Percentiles rank a stretch among this genome's conserved stretches.
phyloP scores from a whole-genome alignment of 2,113 vertebrate species.

The Callipepla californica region DNA sequence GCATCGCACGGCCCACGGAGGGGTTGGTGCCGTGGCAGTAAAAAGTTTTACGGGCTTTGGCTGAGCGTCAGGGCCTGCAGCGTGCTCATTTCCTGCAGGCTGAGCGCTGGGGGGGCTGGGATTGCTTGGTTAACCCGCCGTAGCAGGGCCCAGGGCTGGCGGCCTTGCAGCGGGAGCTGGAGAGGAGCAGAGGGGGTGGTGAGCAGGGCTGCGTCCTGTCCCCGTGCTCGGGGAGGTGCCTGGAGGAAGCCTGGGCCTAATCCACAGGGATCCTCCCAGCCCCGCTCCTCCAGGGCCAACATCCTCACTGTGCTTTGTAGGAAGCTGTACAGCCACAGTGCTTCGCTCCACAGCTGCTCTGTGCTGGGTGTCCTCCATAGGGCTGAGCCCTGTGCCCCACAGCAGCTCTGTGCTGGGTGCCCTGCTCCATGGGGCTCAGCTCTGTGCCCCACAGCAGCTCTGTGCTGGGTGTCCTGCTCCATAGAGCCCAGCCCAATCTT shows the following conservation, averaged over 20 bases:
- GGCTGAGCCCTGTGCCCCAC: no score
- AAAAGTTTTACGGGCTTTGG: neutral
- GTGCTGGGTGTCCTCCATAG: no score
- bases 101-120: accelerated
- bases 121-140: neutral
- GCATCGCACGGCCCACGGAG: neutral
- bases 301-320: neutral
- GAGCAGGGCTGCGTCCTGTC: neutral
- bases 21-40: neutral
- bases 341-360: no score
- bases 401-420: no score
- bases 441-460: no score
- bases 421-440: no score
- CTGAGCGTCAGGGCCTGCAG: neutral
- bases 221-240: no score
- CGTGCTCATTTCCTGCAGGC: conserved; percentile 45
- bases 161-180: neutral
- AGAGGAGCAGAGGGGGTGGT: neutral
- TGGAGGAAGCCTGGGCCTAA: neutral
- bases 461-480: no score
- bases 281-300: neutral
- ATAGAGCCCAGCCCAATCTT: neutral
- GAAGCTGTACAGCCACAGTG: accelerated
- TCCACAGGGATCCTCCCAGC: neutral
- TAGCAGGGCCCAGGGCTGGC: neutral